Evolutionary conservation across 2,797 vertebrate species (phyloP).

Genomic region (Paguma larvata): DNA sequence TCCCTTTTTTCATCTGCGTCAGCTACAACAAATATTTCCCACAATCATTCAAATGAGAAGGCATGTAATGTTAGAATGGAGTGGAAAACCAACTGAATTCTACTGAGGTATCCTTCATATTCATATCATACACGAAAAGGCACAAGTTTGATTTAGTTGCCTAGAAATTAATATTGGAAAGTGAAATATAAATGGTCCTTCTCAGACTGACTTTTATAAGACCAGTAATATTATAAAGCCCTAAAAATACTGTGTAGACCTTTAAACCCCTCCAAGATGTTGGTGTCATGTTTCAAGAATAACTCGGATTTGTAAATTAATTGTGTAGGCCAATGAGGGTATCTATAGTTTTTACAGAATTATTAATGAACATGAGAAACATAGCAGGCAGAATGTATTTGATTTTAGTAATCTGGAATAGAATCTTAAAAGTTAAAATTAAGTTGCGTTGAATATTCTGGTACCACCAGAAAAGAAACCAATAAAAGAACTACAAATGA

Average conservation of each 20-base stretch:
- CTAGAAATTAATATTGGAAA: constrained; percentile 38
- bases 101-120: neutral
- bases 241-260: neutral
- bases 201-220: constrained; percentile 27
- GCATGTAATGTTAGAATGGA: constrained; percentile 43
- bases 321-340: constrained; percentile 51
- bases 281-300: constrained; percentile 37
- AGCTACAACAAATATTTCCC: neutral
- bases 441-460: constrained; percentile 51
- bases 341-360: constrained; percentile 56
- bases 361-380: constrained; percentile 59
- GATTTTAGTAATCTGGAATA: constrained; percentile 62
- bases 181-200: constrained; percentile 17
- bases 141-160: neutral
- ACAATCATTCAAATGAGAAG: neutral
- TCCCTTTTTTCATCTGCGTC: neutral
- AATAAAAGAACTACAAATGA: constrained; percentile 57
- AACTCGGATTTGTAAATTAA: constrained; percentile 67
- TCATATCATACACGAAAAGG: neutral
- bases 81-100: neutral
- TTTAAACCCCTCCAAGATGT: constrained; percentile 30
- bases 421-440: constrained; percentile 68
- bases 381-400: constrained; percentile 30
- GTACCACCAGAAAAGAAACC: constrained; percentile 55
- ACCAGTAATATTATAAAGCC: neutral